Conservation (phyloP, 2,113 vertebrate species). For the Hiodon tergisus region DNA sequence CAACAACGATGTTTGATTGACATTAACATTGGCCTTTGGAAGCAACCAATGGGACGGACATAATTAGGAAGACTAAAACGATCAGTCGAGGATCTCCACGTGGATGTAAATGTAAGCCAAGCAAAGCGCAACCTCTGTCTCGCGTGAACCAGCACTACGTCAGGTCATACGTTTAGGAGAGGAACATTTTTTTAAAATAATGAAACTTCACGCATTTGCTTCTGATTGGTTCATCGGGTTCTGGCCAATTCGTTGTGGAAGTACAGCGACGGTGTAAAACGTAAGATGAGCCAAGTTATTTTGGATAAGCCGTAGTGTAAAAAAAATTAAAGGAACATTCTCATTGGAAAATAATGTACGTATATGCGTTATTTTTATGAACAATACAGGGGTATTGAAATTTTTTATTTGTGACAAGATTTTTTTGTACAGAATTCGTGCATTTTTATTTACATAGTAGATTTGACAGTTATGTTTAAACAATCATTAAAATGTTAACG, state of each 20-base stretch:
- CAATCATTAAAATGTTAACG: constrained; percentile 16
- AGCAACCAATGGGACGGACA: not conserved
- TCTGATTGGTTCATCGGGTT: not conserved
- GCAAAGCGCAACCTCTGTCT: not conserved
- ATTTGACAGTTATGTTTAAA: constrained; percentile 40
- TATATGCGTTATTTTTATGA: not conserved
- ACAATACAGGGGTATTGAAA: not conserved
- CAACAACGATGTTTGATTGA: constrained; percentile 7
- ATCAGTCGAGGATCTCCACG: constrained; percentile 27
- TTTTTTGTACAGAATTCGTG: constrained; percentile 38
- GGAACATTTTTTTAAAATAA: not conserved
- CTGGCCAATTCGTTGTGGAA: not conserved
- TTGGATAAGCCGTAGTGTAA: not conserved
- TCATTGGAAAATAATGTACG: not conserved
- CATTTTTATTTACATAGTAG: constrained; percentile 41
- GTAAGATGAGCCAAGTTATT: too few relatives aligned
- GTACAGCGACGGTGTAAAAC: not conserved
- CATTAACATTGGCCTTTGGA: not conserved
- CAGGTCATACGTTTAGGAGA: too few relatives aligned
- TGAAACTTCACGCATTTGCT: not conserved
- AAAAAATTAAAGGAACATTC: not conserved
- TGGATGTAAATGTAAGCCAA: constrained; percentile 19
- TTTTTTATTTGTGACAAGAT: constrained; percentile 47
- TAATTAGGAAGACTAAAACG: not conserved
- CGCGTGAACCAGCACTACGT: constrained; percentile 14